Evolutionary conservation across 2,113 vertebrate species (phyloP), one percentile per base, ranked within the genome.

Genomic region (Anser cygnoides): DNA sequence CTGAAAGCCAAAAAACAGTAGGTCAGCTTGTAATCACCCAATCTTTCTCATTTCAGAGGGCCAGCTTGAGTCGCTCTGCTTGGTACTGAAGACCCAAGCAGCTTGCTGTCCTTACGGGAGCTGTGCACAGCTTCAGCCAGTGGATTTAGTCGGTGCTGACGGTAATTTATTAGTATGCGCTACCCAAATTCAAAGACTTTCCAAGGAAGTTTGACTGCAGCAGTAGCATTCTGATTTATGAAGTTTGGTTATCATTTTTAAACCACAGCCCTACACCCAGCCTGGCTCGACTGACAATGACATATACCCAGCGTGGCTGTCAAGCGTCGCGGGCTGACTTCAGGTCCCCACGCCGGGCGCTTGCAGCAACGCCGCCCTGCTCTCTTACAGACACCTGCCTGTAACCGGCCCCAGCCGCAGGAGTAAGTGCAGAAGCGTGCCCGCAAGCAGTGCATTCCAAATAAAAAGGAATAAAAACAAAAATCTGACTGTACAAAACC

Each of bases 181-280:
- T 92, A 70, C 93, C 95, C 93, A 96, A 96, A 97, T 96, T 95
- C 96, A 95, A 97, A 97, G 95, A 95, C 95, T 96, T 96, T 80
- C 95, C 95, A 96, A 95, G 96, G 95, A 94, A 97, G 93, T 95
- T 96, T 90, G 92, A 96, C 90, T 94, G 88, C 92, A 67, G 85
- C 0, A 2, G 92, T 65, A 96, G 92, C 94, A 96, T 96, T 94
- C 95, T 95, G 96, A 97, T 96, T 96, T 94, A 95, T 95, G 93
- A 92, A 94, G 92, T 92, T 72, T 39, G 73, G 90, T 96, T 97
- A 93, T 96, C 43, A 94, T 94, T 94, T 96, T 96, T 65, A 96
- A 97, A 81, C 83, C 61, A 72, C 76, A 71, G 73, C 61, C 72
- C 86, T 55, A 41, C 80, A 63, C 90, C 76, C 88, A 77, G 92